Conservation (phyloP, 2,113 vertebrate genomes). For the Coptodon rendalli region DNA sequence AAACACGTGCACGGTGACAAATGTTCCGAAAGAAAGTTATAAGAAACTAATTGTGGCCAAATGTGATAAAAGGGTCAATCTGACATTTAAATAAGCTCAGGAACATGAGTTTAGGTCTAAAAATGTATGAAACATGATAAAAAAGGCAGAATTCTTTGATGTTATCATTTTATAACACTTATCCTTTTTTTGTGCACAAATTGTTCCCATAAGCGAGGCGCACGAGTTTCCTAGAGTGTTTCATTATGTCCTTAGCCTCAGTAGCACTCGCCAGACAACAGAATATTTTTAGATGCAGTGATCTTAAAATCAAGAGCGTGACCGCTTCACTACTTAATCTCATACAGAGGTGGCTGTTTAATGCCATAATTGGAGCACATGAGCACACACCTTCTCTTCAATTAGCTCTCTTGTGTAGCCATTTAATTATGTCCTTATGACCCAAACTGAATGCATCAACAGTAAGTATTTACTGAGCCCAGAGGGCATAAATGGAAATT, state of each 20-base stretch:
- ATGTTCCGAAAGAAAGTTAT: not conserved
- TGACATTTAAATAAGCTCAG: not conserved
- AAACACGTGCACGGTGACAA: not conserved
- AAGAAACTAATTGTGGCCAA: not conserved
- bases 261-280: not conserved
- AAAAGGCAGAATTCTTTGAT: not conserved
- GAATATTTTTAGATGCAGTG: slow-evolving; percentile 21
- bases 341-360: slow-evolving; percentile 38
- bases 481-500: slow-evolving; percentile 26
- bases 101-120: not conserved
- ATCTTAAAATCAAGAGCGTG: slow-evolving; percentile 40
- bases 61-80: not conserved
- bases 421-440: slow-evolving; percentile 40
- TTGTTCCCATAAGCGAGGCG: not conserved
- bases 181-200: not conserved
- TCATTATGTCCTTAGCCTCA: slow-evolving; percentile 7
- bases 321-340: slow-evolving; percentile 44
- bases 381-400: slow-evolving; percentile 44
- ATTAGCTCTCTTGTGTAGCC: slow-evolving; percentile 39
- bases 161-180: not conserved
- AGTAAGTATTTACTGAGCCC: slow-evolving; percentile 25
- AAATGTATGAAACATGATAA: not conserved
- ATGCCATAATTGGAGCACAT: slow-evolving; percentile 49
- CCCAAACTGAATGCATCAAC: slow-evolving; percentile 36
- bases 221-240: not conserved